Evolutionary conservation across 1,140 invertebrate species (phyloP), one percentile per base, ranked within the genome.

Genomic region (Wiebesia pumilae): DNA sequence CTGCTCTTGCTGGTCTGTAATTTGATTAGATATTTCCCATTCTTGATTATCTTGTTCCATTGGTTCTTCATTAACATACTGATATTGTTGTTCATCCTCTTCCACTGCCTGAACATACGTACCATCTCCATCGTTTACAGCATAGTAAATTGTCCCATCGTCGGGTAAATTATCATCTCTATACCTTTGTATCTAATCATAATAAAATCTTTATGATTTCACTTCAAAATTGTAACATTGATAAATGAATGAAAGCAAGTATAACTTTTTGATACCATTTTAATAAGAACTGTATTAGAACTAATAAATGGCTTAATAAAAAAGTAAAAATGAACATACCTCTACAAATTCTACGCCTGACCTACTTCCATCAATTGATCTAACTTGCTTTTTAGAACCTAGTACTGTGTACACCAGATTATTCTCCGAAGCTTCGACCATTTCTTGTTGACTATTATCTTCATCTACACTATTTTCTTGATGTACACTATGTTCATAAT

Each of bases 391-490:
- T 67, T 93, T 94, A 54, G 92, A 90, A n/a, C 91, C 92, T 47
- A 94, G 88, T 27, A 94, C 93, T 10, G 93, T 94, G 47, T 94
- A 94, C 35, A 94, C 90, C 38, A 94, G 86, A 90, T 94, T 91
- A 82, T 94, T 92, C 47, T 94, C 93, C 9, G 90, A 79, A 90
- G 91, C 92, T 54, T 94, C 91, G 1, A 94, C 88, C 83, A 93
- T 92, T 80, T 92, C 92, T 78, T 93, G 89, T 79, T 92, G 90
- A 62, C 87, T 90, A 47, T 90, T 86, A 62, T 89, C 88, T 75
- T 38, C 51, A 33, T 88, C 87, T 7, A 84, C 73, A 62, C 51
- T 89, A 86, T 88, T 88, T 73, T 88, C 81, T 87, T 90, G 88
- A 82, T 78, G 79, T 24, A 73, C 87, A 71, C 84, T 89, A 4